Conservation (phyloP, 2,113 vertebrate species). For the Pogona vitticeps region DNA sequence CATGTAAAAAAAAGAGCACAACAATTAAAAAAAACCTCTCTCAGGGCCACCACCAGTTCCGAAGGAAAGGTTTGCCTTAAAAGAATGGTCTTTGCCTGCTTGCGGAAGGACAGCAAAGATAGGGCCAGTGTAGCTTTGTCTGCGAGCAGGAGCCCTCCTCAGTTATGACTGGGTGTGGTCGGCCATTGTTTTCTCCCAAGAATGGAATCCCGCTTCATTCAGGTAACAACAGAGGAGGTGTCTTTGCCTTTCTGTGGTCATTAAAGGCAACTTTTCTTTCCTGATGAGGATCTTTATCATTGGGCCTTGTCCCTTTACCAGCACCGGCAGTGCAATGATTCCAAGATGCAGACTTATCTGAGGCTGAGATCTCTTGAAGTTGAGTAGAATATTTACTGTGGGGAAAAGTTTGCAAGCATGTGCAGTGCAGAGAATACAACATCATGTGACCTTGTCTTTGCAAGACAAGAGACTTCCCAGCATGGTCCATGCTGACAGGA, state of each 20-base stretch:
- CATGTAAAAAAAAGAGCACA: too few relatives aligned
- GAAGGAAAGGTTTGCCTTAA: too few relatives aligned
- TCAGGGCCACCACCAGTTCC: too few relatives aligned
- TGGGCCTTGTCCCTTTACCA: too few relatives aligned
- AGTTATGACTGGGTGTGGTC: background rate
- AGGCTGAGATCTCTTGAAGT: background rate
- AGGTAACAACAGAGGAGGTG: background rate
- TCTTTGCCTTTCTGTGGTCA: background rate
- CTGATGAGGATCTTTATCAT: background rate
- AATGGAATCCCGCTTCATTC: background rate
- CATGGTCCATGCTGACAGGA: background rate
- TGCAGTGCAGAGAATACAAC: background rate
- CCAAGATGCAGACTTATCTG: too few relatives aligned
- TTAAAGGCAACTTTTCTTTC: background rate
- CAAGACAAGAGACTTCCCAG: background rate
- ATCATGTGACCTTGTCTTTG: background rate
- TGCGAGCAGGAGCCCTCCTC: background rate
- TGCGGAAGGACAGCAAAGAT: too few relatives aligned
- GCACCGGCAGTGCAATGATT: too few relatives aligned
- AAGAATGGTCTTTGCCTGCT: too few relatives aligned
- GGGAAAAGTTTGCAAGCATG: background rate
- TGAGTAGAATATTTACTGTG: too few relatives aligned
- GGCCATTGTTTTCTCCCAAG: background rate
- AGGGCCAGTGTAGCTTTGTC: too few relatives aligned
- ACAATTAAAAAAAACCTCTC: too few relatives aligned